Evolutionary conservation across 2,797 vertebrate genomes (phyloP).

Genomic region (Myripristis murdjan): DNA sequence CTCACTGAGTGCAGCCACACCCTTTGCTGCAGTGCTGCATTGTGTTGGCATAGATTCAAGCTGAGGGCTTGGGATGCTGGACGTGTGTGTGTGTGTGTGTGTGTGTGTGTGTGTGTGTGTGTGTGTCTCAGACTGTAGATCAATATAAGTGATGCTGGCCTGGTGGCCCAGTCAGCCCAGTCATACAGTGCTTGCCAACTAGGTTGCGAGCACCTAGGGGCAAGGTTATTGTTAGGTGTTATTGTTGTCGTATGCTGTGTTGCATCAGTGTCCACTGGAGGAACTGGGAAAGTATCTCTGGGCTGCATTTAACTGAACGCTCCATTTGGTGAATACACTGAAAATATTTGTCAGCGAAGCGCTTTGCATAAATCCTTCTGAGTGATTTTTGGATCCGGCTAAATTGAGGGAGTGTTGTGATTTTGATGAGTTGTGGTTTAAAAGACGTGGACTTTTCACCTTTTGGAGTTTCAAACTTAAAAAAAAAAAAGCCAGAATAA

Average conservation of each 20-base stretch:
- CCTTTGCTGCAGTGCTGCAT: conserved; percentile 74
- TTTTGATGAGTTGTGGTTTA: not conserved
- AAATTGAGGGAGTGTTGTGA: not conserved
- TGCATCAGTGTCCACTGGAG: not conserved
- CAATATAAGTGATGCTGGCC: conserved; percentile 19
- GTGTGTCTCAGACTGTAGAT: conserved; percentile 18
- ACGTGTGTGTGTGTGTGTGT: conserved; percentile 5
- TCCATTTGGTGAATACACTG: not conserved
- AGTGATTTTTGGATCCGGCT: not conserved
- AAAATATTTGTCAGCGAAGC: not conserved
- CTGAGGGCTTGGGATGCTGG: conserved; percentile 20
- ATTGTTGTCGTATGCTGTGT: conserved; percentile 1
- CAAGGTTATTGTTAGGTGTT: conserved; percentile 40
- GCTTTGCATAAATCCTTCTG: not conserved
- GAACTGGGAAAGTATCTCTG: not conserved
- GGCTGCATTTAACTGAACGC: not conserved
- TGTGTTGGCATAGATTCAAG: conserved; percentile 68
- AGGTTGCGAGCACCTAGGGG: conserved; percentile 19
- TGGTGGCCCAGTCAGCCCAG: not conserved
- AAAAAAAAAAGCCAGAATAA: not conserved
- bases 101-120: conserved; percentile 11
- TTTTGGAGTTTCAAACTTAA: not conserved
- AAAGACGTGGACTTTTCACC: not conserved
- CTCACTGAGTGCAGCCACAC: conserved; percentile 49
- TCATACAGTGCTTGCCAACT: not conserved